phyloP scores from a whole-genome alignment of 2,888 invertebrate genomes.

The Drosophila vallismaia region DNA sequence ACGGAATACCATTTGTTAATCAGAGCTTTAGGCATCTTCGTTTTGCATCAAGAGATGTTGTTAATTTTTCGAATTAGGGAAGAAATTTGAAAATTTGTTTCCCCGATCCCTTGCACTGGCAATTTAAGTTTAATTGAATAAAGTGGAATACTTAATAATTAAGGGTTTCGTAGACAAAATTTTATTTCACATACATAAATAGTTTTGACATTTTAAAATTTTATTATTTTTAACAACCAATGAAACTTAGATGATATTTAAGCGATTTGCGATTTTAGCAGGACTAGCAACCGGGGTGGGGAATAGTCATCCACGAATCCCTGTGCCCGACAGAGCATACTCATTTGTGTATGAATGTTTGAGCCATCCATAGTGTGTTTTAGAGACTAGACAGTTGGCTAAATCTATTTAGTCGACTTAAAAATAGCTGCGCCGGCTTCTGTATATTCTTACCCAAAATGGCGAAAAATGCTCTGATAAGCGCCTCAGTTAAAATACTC shows the following conservation, averaged over 20 bases:
- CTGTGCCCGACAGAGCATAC: conserved; percentile 26
- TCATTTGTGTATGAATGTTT: neutral
- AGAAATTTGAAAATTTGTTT: too few relatives aligned
- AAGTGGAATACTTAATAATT: conserved; percentile 14
- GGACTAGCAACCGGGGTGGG: conserved; percentile 14
- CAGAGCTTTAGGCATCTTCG: too few relatives aligned
- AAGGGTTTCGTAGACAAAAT: conserved; percentile 48
- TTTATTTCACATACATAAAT: conserved; percentile 76
- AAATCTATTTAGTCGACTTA: conserved; percentile 49
- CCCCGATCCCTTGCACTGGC: too few relatives aligned
- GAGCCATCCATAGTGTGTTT: conserved; percentile 19
- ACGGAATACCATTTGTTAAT: too few relatives aligned
- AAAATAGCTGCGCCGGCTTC: conserved; percentile 46
- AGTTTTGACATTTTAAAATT: conserved; percentile 57
- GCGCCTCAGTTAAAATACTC: conserved; percentile 69
- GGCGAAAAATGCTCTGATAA: conserved; percentile 70
- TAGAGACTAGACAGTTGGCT: conserved; percentile 60
- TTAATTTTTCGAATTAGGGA: too few relatives aligned
- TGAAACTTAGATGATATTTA: conserved; percentile 59
- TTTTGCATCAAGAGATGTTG: too few relatives aligned
- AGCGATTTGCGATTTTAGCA: conserved; percentile 56
- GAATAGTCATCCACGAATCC: conserved; percentile 8
- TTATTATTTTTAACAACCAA: conserved; percentile 57
- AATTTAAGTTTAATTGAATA: too few relatives aligned
- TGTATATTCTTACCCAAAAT: conserved; percentile 63